Conservation (phyloP, 2,888 invertebrate genomes). For the Nymphalis polychloros region DNA sequence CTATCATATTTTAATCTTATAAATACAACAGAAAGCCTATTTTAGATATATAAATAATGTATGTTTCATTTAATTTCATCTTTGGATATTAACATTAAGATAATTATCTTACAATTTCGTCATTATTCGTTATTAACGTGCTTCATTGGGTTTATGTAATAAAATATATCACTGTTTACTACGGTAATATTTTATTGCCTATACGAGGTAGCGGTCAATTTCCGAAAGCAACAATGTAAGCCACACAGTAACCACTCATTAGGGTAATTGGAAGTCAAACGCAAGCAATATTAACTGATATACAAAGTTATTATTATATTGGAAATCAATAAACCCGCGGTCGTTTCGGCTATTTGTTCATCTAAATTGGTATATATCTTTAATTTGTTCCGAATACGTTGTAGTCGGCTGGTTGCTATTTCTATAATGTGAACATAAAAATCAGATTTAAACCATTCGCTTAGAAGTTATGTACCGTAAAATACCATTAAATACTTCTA, state of each 20-base stretch:
- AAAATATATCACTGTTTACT: constrained; percentile 8
- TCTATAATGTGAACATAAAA: constrained; percentile 39
- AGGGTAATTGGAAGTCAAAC: constrained; percentile 62
- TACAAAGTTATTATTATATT: constrained; percentile 28
- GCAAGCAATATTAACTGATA: constrained; percentile 41
- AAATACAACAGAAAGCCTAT: no score
- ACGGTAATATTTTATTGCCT: constrained; percentile 8
- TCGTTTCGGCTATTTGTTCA: constrained; percentile 17
- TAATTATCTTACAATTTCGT: no score
- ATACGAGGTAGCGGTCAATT: constrained; percentile 21
- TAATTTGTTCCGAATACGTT: constrained; percentile 20
- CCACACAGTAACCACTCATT: constrained; percentile 57
- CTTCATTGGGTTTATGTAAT: not conserved
- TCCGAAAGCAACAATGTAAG: constrained; percentile 53
- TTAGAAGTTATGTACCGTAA: constrained; percentile 41
- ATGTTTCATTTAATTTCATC: no score
- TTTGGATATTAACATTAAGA: no score
- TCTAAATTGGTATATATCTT: constrained; percentile 8
- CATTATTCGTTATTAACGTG: no score
- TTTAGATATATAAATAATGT: no score
- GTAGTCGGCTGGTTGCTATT: constrained; percentile 20
- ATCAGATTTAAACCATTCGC: constrained; percentile 40
- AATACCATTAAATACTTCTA: constrained; percentile 40
- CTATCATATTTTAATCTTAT: no score
- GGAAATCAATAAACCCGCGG: constrained; percentile 21